Conservation (phyloP, 2,888 invertebrate species). For the Toxonevra muliebris region DNA sequence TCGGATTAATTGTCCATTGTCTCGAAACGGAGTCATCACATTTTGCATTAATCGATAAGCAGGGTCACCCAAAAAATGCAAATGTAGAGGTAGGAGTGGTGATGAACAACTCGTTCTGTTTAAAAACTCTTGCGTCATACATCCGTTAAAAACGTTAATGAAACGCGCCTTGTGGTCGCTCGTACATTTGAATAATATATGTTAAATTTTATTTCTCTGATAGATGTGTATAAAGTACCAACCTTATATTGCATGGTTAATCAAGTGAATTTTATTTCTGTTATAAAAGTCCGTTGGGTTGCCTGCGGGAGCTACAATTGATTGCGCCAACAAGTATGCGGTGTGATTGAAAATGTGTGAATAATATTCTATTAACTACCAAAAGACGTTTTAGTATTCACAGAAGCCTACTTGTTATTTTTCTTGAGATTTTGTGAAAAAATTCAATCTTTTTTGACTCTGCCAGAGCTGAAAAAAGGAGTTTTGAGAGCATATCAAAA, state of each 20-base stretch:
- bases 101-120: not conserved
- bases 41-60: not conserved
- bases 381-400: too few relatives aligned
- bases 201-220: not conserved
- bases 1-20: slow-evolving; percentile 1
- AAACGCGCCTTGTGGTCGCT: slow-evolving; percentile 10
- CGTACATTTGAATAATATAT: slow-evolving; percentile 6
- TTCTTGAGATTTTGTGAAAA: too few relatives aligned
- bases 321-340: slow-evolving; percentile 14
- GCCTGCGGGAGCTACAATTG: not conserved
- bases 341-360: too few relatives aligned
- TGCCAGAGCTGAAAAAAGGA: too few relatives aligned
- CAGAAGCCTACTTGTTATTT: too few relatives aligned
- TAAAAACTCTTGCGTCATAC: not conserved
- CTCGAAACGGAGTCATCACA: too few relatives aligned
- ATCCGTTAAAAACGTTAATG: not conserved
- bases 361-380: too few relatives aligned
- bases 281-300: slow-evolving; percentile 5
- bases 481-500: too few relatives aligned
- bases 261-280: not conserved
- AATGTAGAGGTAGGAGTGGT: slow-evolving; percentile 10
- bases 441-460: too few relatives aligned
- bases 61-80: slow-evolving; percentile 4
- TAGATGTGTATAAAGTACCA: not conserved
- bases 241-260: too few relatives aligned